phyloP scores from a whole-genome alignment of 2,888 invertebrate genomes.

The Noctua fimbriata region DNA sequence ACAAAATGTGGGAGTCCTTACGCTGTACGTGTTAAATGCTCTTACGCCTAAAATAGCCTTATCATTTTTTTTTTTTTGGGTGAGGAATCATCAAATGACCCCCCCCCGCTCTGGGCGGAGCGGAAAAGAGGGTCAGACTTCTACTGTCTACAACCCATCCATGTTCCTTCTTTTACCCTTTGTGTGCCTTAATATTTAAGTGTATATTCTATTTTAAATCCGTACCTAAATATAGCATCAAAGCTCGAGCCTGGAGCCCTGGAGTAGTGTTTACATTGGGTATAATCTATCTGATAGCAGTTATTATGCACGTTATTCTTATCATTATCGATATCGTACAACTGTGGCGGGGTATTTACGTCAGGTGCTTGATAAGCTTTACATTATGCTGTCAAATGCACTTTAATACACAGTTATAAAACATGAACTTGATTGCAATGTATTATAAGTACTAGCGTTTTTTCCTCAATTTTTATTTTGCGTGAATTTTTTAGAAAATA shows the following conservation, averaged over 20 bases:
- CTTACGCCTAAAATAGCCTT: too few relatives aligned
- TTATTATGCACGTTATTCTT: constrained; percentile 31
- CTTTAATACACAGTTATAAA: constrained; percentile 20
- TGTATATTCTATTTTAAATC: background rate
- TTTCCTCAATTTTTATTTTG: background rate
- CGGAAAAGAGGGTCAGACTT: too few relatives aligned
- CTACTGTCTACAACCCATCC: too few relatives aligned
- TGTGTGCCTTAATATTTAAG: too few relatives aligned
- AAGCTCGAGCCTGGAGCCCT: background rate
- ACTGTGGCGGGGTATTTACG: constrained; percentile 7
- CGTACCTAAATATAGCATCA: background rate
- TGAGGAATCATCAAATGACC: too few relatives aligned
- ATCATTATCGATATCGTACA: constrained; percentile 23
- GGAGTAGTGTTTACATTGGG: constrained; percentile 16
- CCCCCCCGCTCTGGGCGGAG: too few relatives aligned
- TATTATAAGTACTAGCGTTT: background rate
- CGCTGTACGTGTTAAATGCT: too few relatives aligned
- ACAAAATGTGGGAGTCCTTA: too few relatives aligned
- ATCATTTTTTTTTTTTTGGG: too few relatives aligned
- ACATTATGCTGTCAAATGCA: constrained; percentile 41
- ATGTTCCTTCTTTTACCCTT: too few relatives aligned
- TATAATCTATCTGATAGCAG: constrained; percentile 40
- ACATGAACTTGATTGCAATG: background rate
- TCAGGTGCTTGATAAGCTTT: constrained; percentile 38
- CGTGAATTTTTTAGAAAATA: background rate